Evolutionary conservation across 1,140 invertebrate species (phyloP).

Genomic region (Philotrypesis tridentata): DNA sequence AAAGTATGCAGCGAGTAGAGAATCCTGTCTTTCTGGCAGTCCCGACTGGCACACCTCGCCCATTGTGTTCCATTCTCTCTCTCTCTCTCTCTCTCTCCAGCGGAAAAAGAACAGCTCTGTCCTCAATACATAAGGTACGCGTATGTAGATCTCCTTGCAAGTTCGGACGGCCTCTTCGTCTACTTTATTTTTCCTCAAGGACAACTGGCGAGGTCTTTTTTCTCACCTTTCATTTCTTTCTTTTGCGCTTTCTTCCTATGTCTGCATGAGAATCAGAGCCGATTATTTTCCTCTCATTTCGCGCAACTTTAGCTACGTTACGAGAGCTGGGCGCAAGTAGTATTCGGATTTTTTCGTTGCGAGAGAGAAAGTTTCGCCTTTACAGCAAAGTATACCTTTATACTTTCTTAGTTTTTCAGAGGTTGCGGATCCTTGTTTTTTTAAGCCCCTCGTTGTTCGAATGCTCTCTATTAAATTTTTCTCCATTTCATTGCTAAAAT

Average conservation of each 20-base stretch:
- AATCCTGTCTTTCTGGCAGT: constrained; percentile 21
- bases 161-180: neutral
- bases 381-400: neutral
- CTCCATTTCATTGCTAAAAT: no score
- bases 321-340: neutral
- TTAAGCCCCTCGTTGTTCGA: no score
- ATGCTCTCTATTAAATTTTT: no score
- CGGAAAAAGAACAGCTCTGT: neutral
- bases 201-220: constrained; percentile 20
- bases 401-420: neutral
- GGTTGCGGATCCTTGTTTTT: no score
- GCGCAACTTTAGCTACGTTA: neutral
- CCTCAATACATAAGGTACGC: neutral
- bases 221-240: neutral
- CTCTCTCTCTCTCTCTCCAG: neutral
- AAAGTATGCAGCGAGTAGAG: no score
- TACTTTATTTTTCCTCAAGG: neutral
- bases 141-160: neutral
- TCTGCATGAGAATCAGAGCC: neutral
- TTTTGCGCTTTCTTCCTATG: neutral
- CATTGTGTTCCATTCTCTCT: constrained; percentile 6
- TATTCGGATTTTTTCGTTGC: neutral
- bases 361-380: neutral
- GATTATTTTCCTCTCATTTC: constrained; percentile 18
- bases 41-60: constrained; percentile 30